Conservation (phyloP, 2,797 vertebrate species). For the Rhinophrynus dorsalis region DNA sequence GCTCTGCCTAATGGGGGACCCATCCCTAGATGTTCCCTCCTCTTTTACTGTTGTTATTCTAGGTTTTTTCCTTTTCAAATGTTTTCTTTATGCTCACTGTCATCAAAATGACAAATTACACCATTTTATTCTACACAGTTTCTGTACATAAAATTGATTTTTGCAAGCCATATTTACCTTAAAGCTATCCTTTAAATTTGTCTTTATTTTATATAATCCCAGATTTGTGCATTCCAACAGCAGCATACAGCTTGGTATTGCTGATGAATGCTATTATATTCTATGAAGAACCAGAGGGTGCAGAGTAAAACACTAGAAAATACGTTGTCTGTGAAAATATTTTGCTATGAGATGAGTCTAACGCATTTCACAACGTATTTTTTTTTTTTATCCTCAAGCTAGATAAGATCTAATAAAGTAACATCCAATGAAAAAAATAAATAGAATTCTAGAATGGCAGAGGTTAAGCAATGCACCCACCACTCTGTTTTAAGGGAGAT, state of each 20-base stretch:
- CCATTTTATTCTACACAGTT: conserved; percentile 6
- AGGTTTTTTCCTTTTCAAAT: conserved; percentile 45
- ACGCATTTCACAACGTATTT: too few relatives aligned
- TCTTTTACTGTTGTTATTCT: background rate
- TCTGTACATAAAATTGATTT: conserved; percentile 17
- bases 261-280: background rate
- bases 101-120: conserved; percentile 45
- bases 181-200: background rate
- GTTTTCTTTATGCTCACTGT: conserved; percentile 51
- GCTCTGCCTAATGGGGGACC: too few relatives aligned
- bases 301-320: background rate
- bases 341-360: background rate
- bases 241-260: background rate
- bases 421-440: background rate
- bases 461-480: too few relatives aligned
- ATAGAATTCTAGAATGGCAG: too few relatives aligned
- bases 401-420: conserved; percentile 6
- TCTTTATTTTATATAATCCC: background rate
- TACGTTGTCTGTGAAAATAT: background rate
- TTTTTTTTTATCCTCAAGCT: background rate
- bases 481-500: conserved; percentile 1
- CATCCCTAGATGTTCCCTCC: too few relatives aligned
- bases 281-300: background rate
- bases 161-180: background rate
- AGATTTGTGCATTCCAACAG: conserved; percentile 2